Conservation (phyloP, 2,113 vertebrate genomes). For the Ailuropoda melanoleuca region DNA sequence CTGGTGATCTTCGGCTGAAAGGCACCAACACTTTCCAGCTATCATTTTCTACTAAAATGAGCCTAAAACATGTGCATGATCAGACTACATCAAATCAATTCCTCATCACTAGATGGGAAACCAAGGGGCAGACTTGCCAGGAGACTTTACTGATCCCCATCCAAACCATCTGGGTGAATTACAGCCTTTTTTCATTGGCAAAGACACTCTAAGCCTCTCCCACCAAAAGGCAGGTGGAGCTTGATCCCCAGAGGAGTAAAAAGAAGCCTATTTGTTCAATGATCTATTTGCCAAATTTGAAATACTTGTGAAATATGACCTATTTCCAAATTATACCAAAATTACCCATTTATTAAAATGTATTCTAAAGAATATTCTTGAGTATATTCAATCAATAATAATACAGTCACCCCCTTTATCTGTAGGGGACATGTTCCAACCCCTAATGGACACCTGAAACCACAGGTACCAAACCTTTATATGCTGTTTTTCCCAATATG, state of each 20-base stretch:
- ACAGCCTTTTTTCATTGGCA: background rate
- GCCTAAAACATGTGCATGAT: background rate
- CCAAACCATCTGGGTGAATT: background rate
- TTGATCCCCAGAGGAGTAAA: background rate
- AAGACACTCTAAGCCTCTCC: background rate
- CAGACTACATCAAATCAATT: background rate
- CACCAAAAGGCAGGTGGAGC: background rate
- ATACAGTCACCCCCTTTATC: background rate
- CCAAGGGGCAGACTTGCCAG: background rate
- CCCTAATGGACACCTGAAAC: background rate
- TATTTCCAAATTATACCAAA: background rate
- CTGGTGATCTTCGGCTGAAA: background rate
- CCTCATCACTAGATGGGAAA: background rate
- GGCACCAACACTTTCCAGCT: background rate
- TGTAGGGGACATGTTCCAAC: background rate
- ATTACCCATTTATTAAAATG: slow-evolving; percentile 3
- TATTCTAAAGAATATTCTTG: slow-evolving; percentile 13
- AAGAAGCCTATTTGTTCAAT: background rate
- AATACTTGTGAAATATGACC: background rate
- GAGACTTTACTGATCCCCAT: background rate
- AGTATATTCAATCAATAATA: background rate
- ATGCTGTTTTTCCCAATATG: background rate
- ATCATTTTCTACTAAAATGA: background rate
- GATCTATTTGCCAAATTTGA: background rate
- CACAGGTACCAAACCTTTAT: background rate